These are phyloP conservation scores for Pipistrellus pygmaeus DNA, from an alignment of 2,797 vertebrate genomes.

Conservation along the genomic window DNA sequence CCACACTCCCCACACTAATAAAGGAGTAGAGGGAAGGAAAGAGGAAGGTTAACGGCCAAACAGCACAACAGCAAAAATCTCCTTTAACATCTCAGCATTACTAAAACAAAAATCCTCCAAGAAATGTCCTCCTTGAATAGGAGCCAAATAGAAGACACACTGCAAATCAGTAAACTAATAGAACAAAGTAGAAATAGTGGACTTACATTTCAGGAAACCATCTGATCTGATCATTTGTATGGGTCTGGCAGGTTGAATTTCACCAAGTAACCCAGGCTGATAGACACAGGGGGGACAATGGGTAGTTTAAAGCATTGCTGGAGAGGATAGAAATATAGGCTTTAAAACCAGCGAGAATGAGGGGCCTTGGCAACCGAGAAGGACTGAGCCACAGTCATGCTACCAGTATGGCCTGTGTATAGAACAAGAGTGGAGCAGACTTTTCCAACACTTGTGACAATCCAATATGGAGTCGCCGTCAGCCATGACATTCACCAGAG, in stretches of 20 bases:
- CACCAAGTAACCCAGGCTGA: neutral
- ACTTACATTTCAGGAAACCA: conserved; percentile 18
- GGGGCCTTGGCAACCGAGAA: neutral
- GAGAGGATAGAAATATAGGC: neutral
- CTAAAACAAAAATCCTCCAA: conserved; percentile 37
- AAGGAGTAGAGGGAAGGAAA: neutral
- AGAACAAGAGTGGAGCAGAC: neutral
- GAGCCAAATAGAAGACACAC: neutral
- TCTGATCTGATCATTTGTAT: conserved; percentile 33
- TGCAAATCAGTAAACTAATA: conserved; percentile 61
- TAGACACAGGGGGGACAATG: neutral
- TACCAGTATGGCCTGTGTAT: neutral
- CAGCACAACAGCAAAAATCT: neutral
- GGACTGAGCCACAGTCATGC: neutral
- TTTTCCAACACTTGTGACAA: neutral
- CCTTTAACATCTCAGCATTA: neutral
- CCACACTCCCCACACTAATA: neutral
- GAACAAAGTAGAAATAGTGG: conserved; percentile 27
- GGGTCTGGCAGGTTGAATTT: conserved; percentile 3
- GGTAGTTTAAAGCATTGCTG: neutral
- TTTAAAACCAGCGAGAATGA: neutral
- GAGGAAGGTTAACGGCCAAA: neutral
- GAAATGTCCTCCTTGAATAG: conserved; percentile 26
- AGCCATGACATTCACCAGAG: neutral
- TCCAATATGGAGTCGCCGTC: neutral